phyloP scores from a whole-genome alignment of 2,113 vertebrate genomes.

The Tychaedon coryphoeus region DNA sequence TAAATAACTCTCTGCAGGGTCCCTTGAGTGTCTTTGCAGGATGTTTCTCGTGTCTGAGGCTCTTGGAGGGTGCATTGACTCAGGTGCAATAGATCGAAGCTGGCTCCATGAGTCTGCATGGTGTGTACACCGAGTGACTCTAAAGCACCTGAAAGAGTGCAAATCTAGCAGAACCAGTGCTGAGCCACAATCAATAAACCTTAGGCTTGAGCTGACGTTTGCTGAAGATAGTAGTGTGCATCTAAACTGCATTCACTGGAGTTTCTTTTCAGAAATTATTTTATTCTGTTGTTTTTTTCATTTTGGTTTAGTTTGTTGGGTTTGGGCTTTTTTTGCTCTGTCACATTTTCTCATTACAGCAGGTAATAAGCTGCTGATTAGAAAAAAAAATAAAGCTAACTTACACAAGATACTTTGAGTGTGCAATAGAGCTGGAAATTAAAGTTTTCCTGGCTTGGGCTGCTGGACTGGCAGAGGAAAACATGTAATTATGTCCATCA shows the following conservation, averaged over 20 bases:
- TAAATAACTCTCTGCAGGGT: neutral
- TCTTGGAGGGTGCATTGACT: neutral
- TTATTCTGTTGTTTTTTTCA: neutral
- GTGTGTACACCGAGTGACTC: rapidly evolving
- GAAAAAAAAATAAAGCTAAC: neutral
- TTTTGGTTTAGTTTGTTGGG: neutral
- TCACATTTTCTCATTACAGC: neutral
- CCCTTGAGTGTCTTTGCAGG: neutral
- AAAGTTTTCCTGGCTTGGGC: neutral
- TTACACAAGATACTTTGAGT: neutral
- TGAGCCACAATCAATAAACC: neutral
- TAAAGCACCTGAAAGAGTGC: neutral
- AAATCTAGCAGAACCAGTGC: neutral
- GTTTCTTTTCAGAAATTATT: neutral
- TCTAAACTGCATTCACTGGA: neutral
- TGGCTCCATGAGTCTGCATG: neutral
- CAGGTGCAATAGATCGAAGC: neutral
- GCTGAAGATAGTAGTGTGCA: neutral
- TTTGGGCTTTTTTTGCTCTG: neutral
- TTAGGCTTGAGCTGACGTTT: neutral
- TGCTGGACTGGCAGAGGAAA: neutral
- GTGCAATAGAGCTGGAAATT: neutral
- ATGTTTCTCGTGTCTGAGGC: neutral
- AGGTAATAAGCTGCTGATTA: neutral
- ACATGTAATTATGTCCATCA: neutral